A percentile compares a stretch with the other conserved stretches of the same genome.
These are phyloP conservation scores for Hemicentrotus pulcherrimus DNA, from an alignment of 35 echinoderm and acorn worm genomes.

Conservation along the genomic window DNA sequence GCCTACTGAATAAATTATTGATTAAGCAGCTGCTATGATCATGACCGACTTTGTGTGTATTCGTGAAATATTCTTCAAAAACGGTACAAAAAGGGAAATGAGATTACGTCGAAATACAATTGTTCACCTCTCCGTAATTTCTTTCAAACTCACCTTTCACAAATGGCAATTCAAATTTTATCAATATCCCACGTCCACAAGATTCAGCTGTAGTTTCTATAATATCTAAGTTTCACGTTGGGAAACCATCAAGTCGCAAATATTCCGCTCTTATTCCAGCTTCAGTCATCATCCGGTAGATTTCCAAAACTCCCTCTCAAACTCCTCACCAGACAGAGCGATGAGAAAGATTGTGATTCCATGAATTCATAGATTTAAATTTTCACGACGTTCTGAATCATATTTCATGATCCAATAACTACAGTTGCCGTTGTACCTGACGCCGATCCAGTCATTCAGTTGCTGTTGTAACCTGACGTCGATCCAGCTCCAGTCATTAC, in stretches of 20 bases:
- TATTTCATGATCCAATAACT: not conserved
- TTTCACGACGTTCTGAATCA: not conserved
- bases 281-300: too few relatives aligned
- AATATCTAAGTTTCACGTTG: not conserved
- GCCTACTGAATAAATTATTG: not conserved
- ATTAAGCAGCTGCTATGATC: not conserved
- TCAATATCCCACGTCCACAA: too few relatives aligned
- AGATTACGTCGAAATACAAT: too few relatives aligned
- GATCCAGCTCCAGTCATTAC: not conserved
- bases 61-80: not conserved
- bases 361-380: not conserved
- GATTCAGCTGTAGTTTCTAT: too few relatives aligned
- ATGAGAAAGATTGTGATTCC: not conserved
- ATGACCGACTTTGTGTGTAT: not conserved
- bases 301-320: not conserved
- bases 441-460: not conserved
- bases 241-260: not conserved
- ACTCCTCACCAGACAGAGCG: not conserved
- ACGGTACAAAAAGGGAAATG: too few relatives aligned
- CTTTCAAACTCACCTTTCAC: too few relatives aligned
- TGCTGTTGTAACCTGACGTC: not conserved
- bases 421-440: not conserved
- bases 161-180: too few relatives aligned
- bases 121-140: too few relatives aligned
- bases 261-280: not conserved